A percentile compares a stretch with the other conserved stretches of the same genome.
phyloP scores from a whole-genome alignment of 2,113 vertebrate genomes.

The Mola mola region DNA sequence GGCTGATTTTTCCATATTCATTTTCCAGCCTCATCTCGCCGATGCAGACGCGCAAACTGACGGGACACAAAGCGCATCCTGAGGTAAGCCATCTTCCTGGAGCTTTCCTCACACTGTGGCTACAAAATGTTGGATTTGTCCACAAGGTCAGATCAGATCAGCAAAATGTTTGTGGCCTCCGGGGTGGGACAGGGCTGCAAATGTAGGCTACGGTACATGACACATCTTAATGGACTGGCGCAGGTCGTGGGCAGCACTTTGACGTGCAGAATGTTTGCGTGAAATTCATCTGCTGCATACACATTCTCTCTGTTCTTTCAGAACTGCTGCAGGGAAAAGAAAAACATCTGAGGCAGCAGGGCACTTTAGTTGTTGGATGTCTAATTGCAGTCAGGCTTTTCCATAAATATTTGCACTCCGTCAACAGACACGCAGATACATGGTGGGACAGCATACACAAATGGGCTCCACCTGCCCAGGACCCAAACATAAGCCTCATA shows the following conservation, averaged over 20 bases:
- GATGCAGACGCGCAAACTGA: conserved; percentile 56
- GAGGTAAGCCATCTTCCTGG: conserved; percentile 58
- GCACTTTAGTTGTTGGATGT: conserved; percentile 31
- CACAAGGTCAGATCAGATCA: conserved; percentile 78
- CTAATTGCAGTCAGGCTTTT: conserved; percentile 32
- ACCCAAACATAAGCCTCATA: conserved; percentile 21
- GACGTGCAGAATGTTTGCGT: conserved; percentile 20
- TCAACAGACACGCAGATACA: conserved; percentile 58
- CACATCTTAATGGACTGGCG: conserved; percentile 51
- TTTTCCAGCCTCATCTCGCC: conserved; percentile 37
- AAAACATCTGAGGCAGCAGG: not conserved
- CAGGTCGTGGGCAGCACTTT: conserved; percentile 38
- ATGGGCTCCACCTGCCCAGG: conserved; percentile 44
- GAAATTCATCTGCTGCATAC: conserved; percentile 23
- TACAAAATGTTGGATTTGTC: conserved; percentile 37
- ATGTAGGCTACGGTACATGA: conserved; percentile 14
- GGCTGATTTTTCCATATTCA: conserved; percentile 67
- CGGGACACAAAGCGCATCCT: conserved; percentile 33
- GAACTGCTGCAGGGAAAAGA: conserved; percentile 41
- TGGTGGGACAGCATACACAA: conserved; percentile 38
- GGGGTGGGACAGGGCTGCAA: conserved; percentile 40
- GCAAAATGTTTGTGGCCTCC: conserved; percentile 32
- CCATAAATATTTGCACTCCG: conserved; percentile 66
- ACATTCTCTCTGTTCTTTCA: conserved; percentile 12
- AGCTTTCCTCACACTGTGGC: not conserved